Percentiles rank a stretch among this genome's conserved stretches.
These are phyloP conservation scores for Lordiphosa mommai DNA, from an alignment of 1,140 invertebrate genomes.

Conservation along the genomic window DNA sequence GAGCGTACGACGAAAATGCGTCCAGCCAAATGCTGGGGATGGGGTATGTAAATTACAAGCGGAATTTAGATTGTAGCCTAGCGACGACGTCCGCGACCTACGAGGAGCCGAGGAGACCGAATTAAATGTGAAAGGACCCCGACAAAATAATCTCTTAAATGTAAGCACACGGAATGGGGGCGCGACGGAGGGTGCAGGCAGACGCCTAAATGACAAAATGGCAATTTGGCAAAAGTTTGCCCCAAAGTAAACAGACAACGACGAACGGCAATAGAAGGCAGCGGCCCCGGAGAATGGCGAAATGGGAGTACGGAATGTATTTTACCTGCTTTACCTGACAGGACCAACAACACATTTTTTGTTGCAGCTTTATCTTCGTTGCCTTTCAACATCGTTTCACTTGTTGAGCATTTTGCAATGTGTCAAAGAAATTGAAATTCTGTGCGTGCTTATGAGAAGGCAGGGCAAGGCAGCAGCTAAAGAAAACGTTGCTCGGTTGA, in stretches of 20 bases:
- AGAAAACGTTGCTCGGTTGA: neutral
- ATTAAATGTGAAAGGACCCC: slow-evolving; percentile 61
- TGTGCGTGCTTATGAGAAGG: slow-evolving; percentile 21
- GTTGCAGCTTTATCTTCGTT: slow-evolving; percentile 14
- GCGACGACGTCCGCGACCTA: slow-evolving; percentile 25
- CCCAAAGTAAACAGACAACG: slow-evolving; percentile 32
- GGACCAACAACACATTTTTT: neutral
- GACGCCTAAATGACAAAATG: slow-evolving; percentile 60
- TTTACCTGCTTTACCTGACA: slow-evolving; percentile 28
- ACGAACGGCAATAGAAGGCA: neutral
- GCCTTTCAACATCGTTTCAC: slow-evolving; percentile 26
- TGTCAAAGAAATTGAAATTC: slow-evolving; percentile 74
- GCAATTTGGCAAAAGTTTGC: slow-evolving; percentile 65
- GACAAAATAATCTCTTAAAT: slow-evolving; percentile 72
- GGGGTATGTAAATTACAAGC: slow-evolving; percentile 60
- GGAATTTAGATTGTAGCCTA: slow-evolving; percentile 72
- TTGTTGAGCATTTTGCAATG: slow-evolving; percentile 50
- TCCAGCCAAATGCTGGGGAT: neutral
- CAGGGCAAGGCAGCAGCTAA: neutral
- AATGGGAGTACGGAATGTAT: slow-evolving; percentile 21
- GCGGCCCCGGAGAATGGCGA: slow-evolving; percentile 8
- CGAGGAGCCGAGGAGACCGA: slow-evolving; percentile 21
- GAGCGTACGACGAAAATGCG: slow-evolving; percentile 27
- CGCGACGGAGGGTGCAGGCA: neutral
- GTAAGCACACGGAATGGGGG: slow-evolving; percentile 32